These are phyloP conservation scores for Micromys minutus DNA, from an alignment of 2,113 vertebrate species.

Conservation along the genomic window DNA sequence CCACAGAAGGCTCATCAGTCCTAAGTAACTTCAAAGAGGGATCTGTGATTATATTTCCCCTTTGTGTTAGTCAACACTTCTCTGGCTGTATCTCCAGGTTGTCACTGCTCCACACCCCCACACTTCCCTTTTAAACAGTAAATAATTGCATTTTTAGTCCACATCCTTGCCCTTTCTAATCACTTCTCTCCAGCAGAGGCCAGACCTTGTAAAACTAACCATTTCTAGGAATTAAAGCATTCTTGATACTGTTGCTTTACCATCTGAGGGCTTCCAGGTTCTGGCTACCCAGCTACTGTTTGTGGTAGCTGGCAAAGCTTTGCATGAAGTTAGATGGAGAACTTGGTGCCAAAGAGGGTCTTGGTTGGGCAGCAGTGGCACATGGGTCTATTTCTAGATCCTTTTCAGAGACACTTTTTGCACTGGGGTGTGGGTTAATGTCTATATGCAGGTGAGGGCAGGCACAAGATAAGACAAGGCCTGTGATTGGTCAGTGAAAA, in stretches of 20 bases:
- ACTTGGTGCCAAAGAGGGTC: not conserved
- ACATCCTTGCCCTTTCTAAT: not conserved
- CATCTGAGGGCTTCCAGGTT: not conserved
- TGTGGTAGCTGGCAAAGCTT: not conserved
- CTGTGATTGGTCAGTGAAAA: no score
- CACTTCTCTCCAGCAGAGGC: not conserved
- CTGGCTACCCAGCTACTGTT: not conserved
- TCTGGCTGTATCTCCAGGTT: not conserved
- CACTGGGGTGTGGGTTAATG: not conserved
- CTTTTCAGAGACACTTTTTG: not conserved
- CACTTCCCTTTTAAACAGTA: constrained; percentile 39
- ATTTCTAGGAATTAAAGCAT: not conserved
- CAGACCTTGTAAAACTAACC: not conserved
- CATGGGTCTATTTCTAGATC: not conserved
- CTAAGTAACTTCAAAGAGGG: constrained; percentile 38
- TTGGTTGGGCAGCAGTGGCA: not conserved
- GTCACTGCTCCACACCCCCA: not conserved
- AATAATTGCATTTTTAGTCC: constrained; percentile 49
- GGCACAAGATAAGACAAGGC: no score
- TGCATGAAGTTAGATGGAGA: not conserved
- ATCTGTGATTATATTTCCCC: constrained; percentile 40
- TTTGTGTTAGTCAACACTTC: not conserved
- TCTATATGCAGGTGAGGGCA: no score
- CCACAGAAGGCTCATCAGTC: not conserved
- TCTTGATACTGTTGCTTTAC: constrained; percentile 3